Conservation (phyloP, 2,113 vertebrate genomes). For the Ramphastos sulfuratus region DNA sequence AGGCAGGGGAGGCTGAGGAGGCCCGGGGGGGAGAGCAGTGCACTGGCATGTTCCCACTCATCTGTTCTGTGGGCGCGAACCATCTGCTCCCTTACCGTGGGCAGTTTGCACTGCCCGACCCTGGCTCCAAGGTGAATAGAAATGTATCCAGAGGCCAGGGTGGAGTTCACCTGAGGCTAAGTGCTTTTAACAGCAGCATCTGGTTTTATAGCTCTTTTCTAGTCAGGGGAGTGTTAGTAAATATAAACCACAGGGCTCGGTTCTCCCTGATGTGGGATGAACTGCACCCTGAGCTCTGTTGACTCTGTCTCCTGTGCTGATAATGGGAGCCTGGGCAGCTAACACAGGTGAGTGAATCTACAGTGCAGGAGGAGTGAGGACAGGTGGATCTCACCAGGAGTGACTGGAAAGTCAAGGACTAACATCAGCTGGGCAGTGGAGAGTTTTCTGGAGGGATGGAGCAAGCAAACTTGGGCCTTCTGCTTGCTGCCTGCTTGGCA, state of each 20-base stretch:
- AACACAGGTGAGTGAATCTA: not conserved
- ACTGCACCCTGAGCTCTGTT: not conserved
- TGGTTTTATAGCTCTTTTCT: conserved; percentile 2
- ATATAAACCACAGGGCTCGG: not conserved
- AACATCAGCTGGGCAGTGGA: not conserved
- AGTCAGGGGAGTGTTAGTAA: not conserved
- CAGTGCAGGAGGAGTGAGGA: not conserved
- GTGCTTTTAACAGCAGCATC: not conserved
- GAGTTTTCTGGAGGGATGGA: fast-evolving
- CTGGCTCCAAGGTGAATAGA: not conserved
- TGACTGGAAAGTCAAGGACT: not conserved
- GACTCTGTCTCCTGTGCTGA: fast-evolving
- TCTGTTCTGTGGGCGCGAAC: not conserved
- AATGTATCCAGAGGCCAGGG: not conserved
- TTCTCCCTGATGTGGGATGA: not conserved
- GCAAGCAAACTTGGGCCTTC: fast-evolving
- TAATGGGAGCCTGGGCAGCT: not conserved
- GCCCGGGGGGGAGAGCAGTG: not conserved
- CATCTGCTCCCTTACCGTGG: not conserved
- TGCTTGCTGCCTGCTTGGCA: not conserved
- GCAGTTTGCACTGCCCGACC: not conserved
- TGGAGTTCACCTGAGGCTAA: not conserved
- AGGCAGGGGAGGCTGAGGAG: not conserved
- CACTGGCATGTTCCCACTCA: not conserved
- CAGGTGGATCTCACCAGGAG: not conserved